Conservation (phyloP, 2,797 vertebrate genomes). For the Sphenopsis melanotis region DNA sequence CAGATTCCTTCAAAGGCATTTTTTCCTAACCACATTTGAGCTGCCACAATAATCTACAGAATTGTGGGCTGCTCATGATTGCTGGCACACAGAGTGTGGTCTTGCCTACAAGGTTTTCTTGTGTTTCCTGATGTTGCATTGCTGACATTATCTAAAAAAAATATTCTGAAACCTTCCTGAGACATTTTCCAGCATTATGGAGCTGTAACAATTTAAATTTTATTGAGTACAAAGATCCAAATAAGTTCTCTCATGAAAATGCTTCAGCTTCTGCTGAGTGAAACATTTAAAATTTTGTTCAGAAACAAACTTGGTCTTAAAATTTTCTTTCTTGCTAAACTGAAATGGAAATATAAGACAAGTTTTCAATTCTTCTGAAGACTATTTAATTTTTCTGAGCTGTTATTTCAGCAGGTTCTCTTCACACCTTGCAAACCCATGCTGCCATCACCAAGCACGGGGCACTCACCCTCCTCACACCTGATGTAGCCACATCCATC, state of each 20-base stretch:
- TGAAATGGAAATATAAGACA: not conserved
- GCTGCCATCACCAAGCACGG: rapidly evolving
- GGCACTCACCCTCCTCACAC: not conserved
- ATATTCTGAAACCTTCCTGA: not conserved
- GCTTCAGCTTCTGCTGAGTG: not conserved
- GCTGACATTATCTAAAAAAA: not conserved
- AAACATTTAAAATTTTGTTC: not conserved
- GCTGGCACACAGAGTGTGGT: too few species aligned
- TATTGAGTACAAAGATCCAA: not conserved
- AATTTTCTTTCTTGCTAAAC: not conserved
- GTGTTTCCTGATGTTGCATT: not conserved
- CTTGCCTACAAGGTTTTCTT: not conserved
- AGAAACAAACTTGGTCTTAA: not conserved
- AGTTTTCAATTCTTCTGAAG: not conserved
- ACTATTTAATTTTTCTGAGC: not conserved
- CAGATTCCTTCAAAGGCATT: not conserved
- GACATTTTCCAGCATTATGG: rapidly evolving
- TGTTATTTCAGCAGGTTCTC: not conserved
- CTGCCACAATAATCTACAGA: not conserved
- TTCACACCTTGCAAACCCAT: not conserved
- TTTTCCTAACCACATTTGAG: not conserved
- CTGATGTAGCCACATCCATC: not conserved
- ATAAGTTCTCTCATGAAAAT: not conserved
- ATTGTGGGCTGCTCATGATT: not conserved
- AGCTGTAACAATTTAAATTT: not conserved